Evolutionary conservation across 2,113 vertebrate genomes (phyloP).

Genomic region (Campylomormyrus tamandua): DNA sequence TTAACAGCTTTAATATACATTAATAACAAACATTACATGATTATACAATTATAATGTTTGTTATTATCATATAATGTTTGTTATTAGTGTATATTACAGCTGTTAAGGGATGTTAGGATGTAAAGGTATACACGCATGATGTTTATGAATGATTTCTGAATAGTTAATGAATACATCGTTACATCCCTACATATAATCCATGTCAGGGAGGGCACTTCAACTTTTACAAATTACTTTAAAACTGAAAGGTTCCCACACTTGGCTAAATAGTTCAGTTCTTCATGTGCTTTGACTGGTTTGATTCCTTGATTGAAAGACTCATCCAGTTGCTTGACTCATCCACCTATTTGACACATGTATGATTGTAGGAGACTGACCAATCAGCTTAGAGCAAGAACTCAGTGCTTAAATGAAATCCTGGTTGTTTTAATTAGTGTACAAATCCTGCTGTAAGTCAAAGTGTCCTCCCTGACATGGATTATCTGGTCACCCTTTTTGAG

Average conservation of each 20-base stretch:
- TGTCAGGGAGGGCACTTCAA: not conserved
- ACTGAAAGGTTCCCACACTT: not conserved
- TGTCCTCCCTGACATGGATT: not conserved
- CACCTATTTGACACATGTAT: not conserved
- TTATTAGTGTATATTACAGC: no score
- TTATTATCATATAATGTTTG: no score
- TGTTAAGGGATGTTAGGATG: no score
- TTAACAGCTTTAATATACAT: no score
- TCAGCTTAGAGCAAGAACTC: not conserved
- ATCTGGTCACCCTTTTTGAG: not conserved
- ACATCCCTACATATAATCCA: no score
- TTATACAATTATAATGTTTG: no score
- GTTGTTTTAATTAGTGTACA: not conserved
- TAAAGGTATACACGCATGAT: no score
- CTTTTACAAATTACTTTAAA: no score
- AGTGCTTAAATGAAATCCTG: not conserved
- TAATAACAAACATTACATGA: no score
- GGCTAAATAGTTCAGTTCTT: not conserved
- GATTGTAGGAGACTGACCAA: not conserved
- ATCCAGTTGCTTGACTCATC: not conserved
- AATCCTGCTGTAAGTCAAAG: not conserved
- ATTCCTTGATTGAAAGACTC: not conserved
- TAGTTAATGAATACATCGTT: no score
- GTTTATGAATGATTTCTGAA: no score
- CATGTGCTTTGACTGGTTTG: not conserved